Base-by-base conservation (phyloP, 2,888 invertebrate genomes). In the Smittia aterrima region DNA sequence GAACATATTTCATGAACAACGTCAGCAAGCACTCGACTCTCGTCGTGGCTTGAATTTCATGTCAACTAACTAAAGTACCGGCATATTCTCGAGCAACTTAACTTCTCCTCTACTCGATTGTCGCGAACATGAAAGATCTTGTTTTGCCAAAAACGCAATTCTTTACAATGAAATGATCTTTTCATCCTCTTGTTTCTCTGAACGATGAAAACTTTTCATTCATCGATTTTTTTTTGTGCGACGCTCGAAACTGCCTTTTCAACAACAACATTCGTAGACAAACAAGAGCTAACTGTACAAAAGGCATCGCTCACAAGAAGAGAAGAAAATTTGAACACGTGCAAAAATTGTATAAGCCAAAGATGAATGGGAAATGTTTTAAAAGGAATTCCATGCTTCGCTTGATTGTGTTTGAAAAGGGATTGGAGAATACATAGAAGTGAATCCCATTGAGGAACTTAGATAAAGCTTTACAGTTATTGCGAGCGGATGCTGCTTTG, bases 281-380 rank as follows among this genome's bases (percentile, higher is more conserved):
- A 20, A 22, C 58, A 58, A 58, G 16, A 70, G 38, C 47, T 70
- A 70, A 70, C 70, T 70, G 54, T 70, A 70, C 70, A 70, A 70
- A 70, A 53, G 54, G 53, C 53, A 70, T 53, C 53, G 70, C 27
- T 53, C 54, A 32, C 70, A 70, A 70, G 16, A 66, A 18, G 41
- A 67, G 41, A 54, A 20, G 20, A 70, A 70, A 70, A 24, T 70
- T 70, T 70, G 70, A 70, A 70, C 70, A 70, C 70, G 70, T 70
- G 70, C 70, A 70, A 70, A 70, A 70, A 70, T 70, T 70, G 70
- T 70, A 16, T 24, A 16, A 67, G 22, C 41, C 16, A 53, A 20
- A 25, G 54, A 70, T 70, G 70, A 70, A 70, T 70, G 70, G 27
- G 18, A 70, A 70, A 70, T 54, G 32, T 54, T 32, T 3, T 27